phyloP scores from a whole-genome alignment of 2,888 invertebrate species.

The Dermolepida albohirtum region DNA sequence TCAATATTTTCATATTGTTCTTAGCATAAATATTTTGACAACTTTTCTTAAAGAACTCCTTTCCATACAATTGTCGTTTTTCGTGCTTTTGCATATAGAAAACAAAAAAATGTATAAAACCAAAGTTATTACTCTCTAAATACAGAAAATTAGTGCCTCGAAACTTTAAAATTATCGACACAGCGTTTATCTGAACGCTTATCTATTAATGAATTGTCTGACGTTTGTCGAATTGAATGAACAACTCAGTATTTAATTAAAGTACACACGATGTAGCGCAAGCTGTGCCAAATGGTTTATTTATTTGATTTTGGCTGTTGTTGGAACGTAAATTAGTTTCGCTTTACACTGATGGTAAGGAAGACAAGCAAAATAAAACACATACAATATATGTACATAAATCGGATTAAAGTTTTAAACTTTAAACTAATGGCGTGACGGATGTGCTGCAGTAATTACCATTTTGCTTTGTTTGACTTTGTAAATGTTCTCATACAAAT shows the following conservation, averaged over 20 bases:
- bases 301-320: slow-evolving; percentile 21
- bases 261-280: slow-evolving; percentile 26
- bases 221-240: slow-evolving; percentile 22
- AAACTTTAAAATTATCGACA: too few relatives aligned
- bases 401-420: slow-evolving; percentile 28
- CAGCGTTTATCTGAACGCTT: slow-evolving; percentile 6
- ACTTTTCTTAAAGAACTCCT: too few relatives aligned
- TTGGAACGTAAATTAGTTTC: slow-evolving; percentile 31
- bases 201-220: slow-evolving; percentile 27
- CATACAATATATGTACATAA: slow-evolving; percentile 16
- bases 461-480: slow-evolving; percentile 32
- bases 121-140: too few relatives aligned
- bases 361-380: slow-evolving; percentile 24
- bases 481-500: slow-evolving; percentile 11
- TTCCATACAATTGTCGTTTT: too few relatives aligned
- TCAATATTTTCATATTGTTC: too few relatives aligned
- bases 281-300: slow-evolving; percentile 31
- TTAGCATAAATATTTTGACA: too few relatives aligned
- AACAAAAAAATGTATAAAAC: too few relatives aligned
- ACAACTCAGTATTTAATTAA: slow-evolving; percentile 27
- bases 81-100: too few relatives aligned
- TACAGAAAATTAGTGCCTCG: too few relatives aligned
- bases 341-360: slow-evolving; percentile 12
- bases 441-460: slow-evolving; percentile 29
- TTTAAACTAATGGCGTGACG: slow-evolving; percentile 27